Base-by-base conservation (phyloP, 2,113 vertebrate species). In the Oncorhynchus mykiss region DNA sequence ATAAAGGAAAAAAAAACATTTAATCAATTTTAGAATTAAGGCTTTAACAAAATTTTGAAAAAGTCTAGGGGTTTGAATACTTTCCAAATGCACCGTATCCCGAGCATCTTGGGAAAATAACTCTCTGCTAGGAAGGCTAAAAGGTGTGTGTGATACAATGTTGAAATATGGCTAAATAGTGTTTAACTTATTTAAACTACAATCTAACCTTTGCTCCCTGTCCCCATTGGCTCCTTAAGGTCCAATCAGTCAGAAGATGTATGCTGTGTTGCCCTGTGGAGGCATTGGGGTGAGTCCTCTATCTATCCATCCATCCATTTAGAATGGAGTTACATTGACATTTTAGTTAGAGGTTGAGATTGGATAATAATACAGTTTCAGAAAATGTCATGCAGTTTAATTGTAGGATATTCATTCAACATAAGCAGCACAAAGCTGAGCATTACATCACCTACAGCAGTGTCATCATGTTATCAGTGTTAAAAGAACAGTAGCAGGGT, bases 221-320 rank as follows among this genome's bases (percentile, higher is more conserved):
- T 18, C 72, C 49, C 64, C 31, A 59, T 82, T 74, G 34, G 24
- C 9, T 77, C 49, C 67, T 72, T 6, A 84, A 96, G 95, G 95
- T 81, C 94, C 95, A 72, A 93, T 96, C 87, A 94, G 93, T 82
- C 95, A 95, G 92, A 96, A 96, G 90, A 95, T 92, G 91, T 96
- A 95, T 0, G 90, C 95, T 0, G 88, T 95, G 76, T 91, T 96
- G 78, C 95, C 95, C 0, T 96, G 95, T 9, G 95, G 95, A 74
- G 95, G 95, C 71, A 96, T 96, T 0, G 95, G 95, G 87, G 90
- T 91, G 75, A 81, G 90, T 78, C 16, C 16, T n/a, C 4, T n/a
- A 2, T 31, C 34, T 3, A 1, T 45, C 39, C 39, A 39, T 34
- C 5, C 34, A 8, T 45, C 39, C 51, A 54, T 54, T 18, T 54